These are phyloP conservation scores for Melanerpes formicivorus DNA, from an alignment of 2,113 vertebrate genomes.

Conservation along the genomic window DNA sequence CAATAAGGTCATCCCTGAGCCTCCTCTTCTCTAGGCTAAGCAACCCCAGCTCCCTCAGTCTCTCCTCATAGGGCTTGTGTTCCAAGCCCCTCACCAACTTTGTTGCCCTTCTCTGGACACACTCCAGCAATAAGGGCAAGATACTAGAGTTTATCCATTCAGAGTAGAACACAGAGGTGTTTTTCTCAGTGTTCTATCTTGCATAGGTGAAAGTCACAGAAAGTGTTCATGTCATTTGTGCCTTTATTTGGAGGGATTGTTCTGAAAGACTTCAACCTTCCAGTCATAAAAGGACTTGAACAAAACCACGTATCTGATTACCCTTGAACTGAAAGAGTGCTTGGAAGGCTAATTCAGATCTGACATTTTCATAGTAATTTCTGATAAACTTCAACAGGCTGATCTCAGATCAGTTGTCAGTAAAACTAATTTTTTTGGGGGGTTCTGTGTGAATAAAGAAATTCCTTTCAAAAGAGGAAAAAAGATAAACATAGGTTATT, in stretches of 20 bases:
- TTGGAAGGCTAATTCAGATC: neutral
- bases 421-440: neutral
- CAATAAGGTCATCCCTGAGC: too few species aligned
- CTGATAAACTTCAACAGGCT: neutral
- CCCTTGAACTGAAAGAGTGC: neutral
- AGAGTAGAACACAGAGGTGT: neutral
- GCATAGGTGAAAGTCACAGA: neutral
- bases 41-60: too few species aligned
- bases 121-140: neutral
- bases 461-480: neutral
- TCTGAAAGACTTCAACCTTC: neutral
- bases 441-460: neutral
- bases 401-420: neutral
- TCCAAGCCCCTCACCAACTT: too few species aligned
- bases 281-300: neutral
- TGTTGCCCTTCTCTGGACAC: too few species aligned
- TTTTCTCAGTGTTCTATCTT: neutral
- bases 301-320: neutral
- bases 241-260: neutral
- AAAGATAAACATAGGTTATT: neutral
- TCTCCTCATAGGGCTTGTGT: too few species aligned
- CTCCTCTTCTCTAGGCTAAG: too few species aligned
- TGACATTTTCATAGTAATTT: neutral
- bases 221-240: neutral
- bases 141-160: neutral